A percentile compares a stretch with the other conserved stretches of the same genome.
Evolutionary conservation across 2,888 invertebrate genomes (phyloP).

Genomic region (Branchellion lobata): DNA sequence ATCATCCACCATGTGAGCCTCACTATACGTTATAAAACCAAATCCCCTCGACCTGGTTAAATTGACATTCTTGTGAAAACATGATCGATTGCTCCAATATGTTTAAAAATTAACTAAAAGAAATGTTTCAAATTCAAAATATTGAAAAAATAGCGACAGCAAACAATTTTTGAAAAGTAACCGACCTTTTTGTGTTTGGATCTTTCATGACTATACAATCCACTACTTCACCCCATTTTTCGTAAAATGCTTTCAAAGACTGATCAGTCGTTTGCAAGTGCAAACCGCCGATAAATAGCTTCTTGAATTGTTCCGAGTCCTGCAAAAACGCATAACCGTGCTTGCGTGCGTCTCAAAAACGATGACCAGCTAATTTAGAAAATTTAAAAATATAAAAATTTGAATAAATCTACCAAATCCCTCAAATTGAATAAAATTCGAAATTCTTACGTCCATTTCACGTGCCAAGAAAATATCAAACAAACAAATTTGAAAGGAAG

Average conservation of each 20-base stretch:
- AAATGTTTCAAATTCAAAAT: neutral
- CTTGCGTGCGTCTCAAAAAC: neutral
- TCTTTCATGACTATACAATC: conserved; percentile 55
- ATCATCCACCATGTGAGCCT: conserved; percentile 92
- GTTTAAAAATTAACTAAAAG: conserved; percentile 26
- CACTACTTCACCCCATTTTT: conserved; percentile 84
- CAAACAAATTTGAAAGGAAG: conserved; percentile 11
- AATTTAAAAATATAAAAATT: no score
- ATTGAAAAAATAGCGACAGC: neutral
- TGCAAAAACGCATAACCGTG: neutral
- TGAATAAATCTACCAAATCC: neutral
- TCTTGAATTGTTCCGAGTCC: conserved; percentile 66
- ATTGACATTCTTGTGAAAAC: no score
- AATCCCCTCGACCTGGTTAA: conserved; percentile 86
- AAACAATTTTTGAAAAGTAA: neutral
- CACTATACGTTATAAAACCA: conserved; percentile 93
- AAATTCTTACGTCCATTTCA: conserved; percentile 11
- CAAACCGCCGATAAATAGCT: conserved; percentile 92
- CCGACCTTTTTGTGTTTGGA: conserved; percentile 48
- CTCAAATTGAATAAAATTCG: neutral
- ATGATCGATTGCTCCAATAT: neutral
- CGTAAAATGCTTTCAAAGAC: conserved; percentile 85
- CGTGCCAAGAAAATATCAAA: neutral
- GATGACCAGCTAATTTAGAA: neutral
- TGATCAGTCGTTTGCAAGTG: conserved; percentile 90